Conservation (phyloP, 2,797 vertebrate genomes). For the Microctenopoma steveboyesi region DNA sequence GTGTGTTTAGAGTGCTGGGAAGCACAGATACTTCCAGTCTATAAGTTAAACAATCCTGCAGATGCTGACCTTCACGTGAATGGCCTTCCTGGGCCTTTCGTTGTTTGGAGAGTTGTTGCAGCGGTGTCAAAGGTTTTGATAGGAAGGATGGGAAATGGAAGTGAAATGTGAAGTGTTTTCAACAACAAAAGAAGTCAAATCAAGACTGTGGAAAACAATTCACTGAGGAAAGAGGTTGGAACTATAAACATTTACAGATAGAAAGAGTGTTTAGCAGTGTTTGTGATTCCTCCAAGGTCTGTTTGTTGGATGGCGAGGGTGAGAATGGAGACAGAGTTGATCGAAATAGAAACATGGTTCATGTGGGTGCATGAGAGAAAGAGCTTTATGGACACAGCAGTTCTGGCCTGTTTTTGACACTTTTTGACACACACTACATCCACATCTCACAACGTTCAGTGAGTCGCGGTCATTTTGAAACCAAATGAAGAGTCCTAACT, state of each 20-base stretch:
- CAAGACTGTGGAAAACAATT: neutral
- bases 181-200: neutral
- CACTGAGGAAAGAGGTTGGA: slow-evolving; percentile 2
- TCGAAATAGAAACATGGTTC: slow-evolving; percentile 6
- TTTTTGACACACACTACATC: neutral
- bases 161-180: slow-evolving; percentile 5
- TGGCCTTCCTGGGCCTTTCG: slow-evolving; percentile 38
- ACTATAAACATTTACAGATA: slow-evolving; percentile 34
- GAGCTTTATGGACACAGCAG: slow-evolving; percentile 13
- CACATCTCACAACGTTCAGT: slow-evolving; percentile 1
- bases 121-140: slow-evolving; percentile 14
- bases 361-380: neutral
- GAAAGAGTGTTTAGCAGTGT: slow-evolving; percentile 8
- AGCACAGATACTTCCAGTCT: slow-evolving; percentile 32
- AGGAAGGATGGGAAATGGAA: neutral
- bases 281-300: slow-evolving; percentile 61
- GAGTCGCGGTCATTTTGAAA: neutral
- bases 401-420: slow-evolving; percentile 9
- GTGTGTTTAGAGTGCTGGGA: slow-evolving; percentile 35
- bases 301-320: slow-evolving; percentile 34
- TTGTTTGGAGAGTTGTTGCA: slow-evolving; percentile 23
- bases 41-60: slow-evolving; percentile 51
- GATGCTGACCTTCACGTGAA: slow-evolving; percentile 39
- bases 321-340: slow-evolving; percentile 31
- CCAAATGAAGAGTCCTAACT: neutral